Conservation (phyloP, 2,888 invertebrate genomes). For the Trimorus sp. region DNA sequence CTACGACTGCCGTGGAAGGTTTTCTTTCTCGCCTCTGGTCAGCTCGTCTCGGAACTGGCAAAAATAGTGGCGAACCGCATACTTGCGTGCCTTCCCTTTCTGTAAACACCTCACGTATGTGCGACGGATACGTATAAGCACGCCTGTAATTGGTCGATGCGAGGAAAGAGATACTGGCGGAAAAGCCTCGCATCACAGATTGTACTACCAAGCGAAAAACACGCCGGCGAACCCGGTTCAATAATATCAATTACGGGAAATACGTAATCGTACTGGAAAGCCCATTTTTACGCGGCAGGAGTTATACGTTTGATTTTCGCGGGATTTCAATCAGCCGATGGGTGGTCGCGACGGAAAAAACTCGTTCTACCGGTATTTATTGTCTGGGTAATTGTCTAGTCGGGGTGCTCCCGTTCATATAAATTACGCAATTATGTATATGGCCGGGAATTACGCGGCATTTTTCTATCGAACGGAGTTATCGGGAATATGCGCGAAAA, state of each 20-base stretch:
- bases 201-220: conserved; percentile 42
- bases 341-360: conserved; percentile 38
- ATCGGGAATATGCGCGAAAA: conserved; percentile 2
- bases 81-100: conserved; percentile 64
- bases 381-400: not conserved
- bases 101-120: conserved; percentile 66
- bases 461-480: conserved; percentile 5
- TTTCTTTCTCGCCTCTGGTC: conserved; percentile 60
- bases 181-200: conserved; percentile 42
- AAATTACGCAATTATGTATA: conserved; percentile 40
- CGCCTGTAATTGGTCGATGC: conserved; percentile 69
- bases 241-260: conserved; percentile 46
- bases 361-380: not conserved
- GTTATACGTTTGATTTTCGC: conserved; percentile 33
- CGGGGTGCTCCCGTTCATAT: conserved; percentile 24
- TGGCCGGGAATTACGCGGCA: not conserved
- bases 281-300: conserved; percentile 27
- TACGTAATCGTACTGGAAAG: conserved; percentile 34
- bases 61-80: conserved; percentile 65
- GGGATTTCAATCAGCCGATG: conserved; percentile 32
- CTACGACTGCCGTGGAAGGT: conserved; percentile 60
- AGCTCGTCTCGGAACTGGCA: conserved; percentile 52
- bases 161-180: conserved; percentile 45
- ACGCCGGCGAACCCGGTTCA: conserved; percentile 19
- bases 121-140: conserved; percentile 41